Evolutionary conservation across 2,888 invertebrate genomes (phyloP).

Genomic region (Cecidostiba fungosa): DNA sequence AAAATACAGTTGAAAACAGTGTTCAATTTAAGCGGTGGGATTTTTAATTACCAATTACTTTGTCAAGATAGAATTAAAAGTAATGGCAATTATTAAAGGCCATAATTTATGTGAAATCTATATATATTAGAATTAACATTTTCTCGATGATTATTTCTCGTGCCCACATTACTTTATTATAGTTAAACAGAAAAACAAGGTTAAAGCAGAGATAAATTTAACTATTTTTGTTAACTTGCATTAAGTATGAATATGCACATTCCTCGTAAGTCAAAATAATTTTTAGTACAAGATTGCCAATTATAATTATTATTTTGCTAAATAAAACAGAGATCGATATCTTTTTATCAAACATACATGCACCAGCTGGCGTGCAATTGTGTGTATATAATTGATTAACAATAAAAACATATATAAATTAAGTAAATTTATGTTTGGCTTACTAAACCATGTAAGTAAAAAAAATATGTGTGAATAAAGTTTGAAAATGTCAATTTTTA

Average conservation of each 20-base stretch:
- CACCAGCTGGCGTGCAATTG: conserved; percentile 47
- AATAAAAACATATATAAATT: conserved; percentile 71
- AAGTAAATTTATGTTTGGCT: conserved; percentile 78
- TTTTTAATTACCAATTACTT: conserved; percentile 45
- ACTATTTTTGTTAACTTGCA: conserved; percentile 61
- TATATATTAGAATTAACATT: conserved; percentile 1
- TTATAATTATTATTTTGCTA: conserved; percentile 75
- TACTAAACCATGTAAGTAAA: conserved; percentile 79
- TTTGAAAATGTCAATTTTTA: conserved; percentile 72
- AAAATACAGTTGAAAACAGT: conserved; percentile 42
- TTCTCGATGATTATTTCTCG: conserved; percentile 21
- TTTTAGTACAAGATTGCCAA: conserved; percentile 79
- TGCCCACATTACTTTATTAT: conserved; percentile 40
- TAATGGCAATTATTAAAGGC: conserved; percentile 10
- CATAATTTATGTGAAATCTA: conserved; percentile 21
- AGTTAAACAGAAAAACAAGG: conserved; percentile 39
- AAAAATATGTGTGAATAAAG: conserved; percentile 80
- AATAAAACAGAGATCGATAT: conserved; percentile 54
- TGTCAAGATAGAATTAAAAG: conserved; percentile 40
- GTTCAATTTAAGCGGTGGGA: conserved; percentile 49
- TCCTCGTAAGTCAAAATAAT: conserved; percentile 75
- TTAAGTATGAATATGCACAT: conserved; percentile 77
- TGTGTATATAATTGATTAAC: conserved; percentile 61
- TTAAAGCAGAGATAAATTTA: conserved; percentile 53
- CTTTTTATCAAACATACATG: conserved; percentile 63